These are phyloP conservation scores for Steinernema carpocapsae DNA, from an alignment of 2,888 invertebrate genomes.

Conservation along the genomic window DNA sequence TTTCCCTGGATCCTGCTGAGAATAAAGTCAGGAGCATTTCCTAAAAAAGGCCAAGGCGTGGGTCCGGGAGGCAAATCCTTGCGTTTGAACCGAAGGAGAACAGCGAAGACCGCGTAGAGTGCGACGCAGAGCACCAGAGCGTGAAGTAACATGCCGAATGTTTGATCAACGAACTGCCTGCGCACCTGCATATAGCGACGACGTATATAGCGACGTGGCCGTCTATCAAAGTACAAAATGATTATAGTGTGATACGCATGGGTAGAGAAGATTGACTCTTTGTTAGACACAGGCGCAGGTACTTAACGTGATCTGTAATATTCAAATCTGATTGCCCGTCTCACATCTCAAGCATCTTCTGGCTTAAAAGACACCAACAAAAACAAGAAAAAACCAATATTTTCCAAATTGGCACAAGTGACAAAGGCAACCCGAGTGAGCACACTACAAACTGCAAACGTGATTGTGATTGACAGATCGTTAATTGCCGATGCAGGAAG, in stretches of 20 bases:
- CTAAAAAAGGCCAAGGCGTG: slow-evolving; percentile 12
- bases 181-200: background rate
- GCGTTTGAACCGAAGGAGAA: slow-evolving; percentile 4
- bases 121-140: background rate
- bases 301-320: too few relatives aligned
- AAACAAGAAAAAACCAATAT: too few relatives aligned
- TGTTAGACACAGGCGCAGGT: too few relatives aligned
- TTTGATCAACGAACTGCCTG: background rate
- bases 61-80: slow-evolving; percentile 24
- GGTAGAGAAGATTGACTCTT: too few relatives aligned
- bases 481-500: too few relatives aligned
- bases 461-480: too few relatives aligned
- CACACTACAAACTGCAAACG: too few relatives aligned
- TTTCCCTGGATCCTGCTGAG: background rate
- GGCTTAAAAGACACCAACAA: too few relatives aligned
- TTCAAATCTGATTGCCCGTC: too few relatives aligned
- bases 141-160: slow-evolving; percentile 1
- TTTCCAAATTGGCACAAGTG: too few relatives aligned
- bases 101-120: background rate
- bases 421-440: too few relatives aligned
- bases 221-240: background rate
- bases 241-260: background rate
- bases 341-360: too few relatives aligned
- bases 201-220: background rate
- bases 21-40: slow-evolving; percentile 8